Conservation (phyloP, 2,888 invertebrate genomes). For the Acronicta psi region DNA sequence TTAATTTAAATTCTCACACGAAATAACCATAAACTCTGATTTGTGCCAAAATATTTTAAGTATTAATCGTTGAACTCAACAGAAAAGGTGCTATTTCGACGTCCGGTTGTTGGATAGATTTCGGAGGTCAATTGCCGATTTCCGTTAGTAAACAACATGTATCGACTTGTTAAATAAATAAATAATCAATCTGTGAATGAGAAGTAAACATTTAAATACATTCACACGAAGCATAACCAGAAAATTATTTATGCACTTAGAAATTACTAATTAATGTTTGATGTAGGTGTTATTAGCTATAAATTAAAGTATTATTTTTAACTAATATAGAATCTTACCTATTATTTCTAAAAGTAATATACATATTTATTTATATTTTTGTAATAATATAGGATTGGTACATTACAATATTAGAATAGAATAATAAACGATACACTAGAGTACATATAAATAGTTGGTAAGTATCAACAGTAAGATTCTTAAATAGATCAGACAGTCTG, state of each 20-base stretch:
- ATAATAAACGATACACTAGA: slow-evolving; percentile 16
- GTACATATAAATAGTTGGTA: slow-evolving; percentile 7
- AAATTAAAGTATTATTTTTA: slow-evolving; percentile 44
- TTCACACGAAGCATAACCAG: slow-evolving; percentile 33
- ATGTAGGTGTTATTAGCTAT: slow-evolving; percentile 36
- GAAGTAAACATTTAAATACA: slow-evolving; percentile 51
- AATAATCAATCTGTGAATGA: slow-evolving; percentile 45
- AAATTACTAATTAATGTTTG: slow-evolving; percentile 39
- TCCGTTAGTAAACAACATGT: too few species aligned
- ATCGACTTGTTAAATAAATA: slow-evolving; percentile 32
- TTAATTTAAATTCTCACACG: slow-evolving; percentile 11
- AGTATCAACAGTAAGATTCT: slow-evolving; percentile 22
- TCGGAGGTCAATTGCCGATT: slow-evolving; percentile 22
- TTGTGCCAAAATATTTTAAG: slow-evolving; percentile 2
- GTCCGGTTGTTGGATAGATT: slow-evolving; percentile 5
- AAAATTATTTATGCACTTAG: slow-evolving; percentile 45
- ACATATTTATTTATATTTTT: slow-evolving; percentile 23
- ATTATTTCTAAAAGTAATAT: slow-evolving; percentile 19
- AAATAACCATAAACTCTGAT: slow-evolving; percentile 5
- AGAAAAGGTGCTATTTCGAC: slow-evolving; percentile 8
- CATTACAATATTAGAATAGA: too few species aligned
- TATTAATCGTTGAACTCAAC: slow-evolving; percentile 11
- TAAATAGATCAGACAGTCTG: slow-evolving; percentile 50
- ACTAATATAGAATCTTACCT: slow-evolving; percentile 13
- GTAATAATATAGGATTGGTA: too few species aligned